Evolutionary conservation across 2,113 vertebrate genomes (phyloP).

Genomic region (Callipepla squamata): DNA sequence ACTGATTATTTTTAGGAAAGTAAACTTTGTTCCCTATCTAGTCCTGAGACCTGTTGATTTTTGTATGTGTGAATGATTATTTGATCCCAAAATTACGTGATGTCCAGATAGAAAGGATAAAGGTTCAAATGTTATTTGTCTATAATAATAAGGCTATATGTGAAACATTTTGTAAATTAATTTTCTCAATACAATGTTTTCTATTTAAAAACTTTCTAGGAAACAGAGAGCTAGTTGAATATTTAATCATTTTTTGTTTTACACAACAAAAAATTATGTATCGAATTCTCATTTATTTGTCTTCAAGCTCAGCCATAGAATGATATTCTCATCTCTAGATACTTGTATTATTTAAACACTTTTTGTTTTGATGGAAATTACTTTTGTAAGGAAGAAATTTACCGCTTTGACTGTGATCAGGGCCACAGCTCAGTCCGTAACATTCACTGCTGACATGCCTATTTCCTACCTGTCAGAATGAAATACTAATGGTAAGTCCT

Average conservation of each 20-base stretch:
- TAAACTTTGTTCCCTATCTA: background rate
- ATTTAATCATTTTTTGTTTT: background rate
- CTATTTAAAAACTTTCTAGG: background rate
- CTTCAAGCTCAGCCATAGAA: slow-evolving; percentile 23
- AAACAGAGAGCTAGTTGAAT: background rate
- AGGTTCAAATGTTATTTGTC: background rate
- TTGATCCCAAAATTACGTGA: background rate
- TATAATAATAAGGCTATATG: background rate
- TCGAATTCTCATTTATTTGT: slow-evolving; percentile 51
- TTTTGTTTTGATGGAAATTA: slow-evolving; percentile 77
- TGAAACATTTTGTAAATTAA: background rate
- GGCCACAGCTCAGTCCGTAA: slow-evolving; percentile 70
- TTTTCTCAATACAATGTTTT: background rate
- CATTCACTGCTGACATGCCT: slow-evolving; percentile 73
- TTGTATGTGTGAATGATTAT: background rate
- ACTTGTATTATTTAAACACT: slow-evolving; percentile 68
- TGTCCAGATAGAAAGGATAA: background rate
- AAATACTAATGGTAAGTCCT: slow-evolving; percentile 76
- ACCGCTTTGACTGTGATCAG: slow-evolving; percentile 66
- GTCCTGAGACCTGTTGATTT: background rate
- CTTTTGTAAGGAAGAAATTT: slow-evolving; percentile 72
- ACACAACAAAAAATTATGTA: background rate
- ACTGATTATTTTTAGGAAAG: background rate
- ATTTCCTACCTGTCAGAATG: slow-evolving; percentile 79
- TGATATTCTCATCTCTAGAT: slow-evolving; percentile 53